phyloP scores from a whole-genome alignment of 2,113 vertebrate genomes.

The Myrmecophaga tridactyla region DNA sequence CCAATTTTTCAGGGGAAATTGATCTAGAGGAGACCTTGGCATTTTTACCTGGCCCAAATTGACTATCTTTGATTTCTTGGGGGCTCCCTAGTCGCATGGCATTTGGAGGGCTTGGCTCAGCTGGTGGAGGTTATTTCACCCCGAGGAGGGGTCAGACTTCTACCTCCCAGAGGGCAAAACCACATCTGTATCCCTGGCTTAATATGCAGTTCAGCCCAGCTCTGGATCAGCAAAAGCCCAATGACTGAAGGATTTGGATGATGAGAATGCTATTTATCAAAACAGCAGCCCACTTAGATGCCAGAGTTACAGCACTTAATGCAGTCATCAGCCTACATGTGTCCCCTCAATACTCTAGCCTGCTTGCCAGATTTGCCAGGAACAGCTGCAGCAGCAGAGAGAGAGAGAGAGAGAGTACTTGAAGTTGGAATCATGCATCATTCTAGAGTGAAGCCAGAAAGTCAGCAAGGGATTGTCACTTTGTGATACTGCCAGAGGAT shows the following conservation, averaged over 20 bases:
- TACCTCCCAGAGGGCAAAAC: background rate
- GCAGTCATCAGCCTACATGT: slow-evolving; percentile 33
- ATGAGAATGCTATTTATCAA: slow-evolving; percentile 30
- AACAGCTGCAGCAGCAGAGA: background rate
- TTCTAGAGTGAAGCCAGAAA: background rate
- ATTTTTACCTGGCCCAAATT: background rate
- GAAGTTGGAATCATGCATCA: background rate
- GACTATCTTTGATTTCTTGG: slow-evolving; percentile 3
- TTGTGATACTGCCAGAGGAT: background rate
- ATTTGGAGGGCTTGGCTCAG: background rate
- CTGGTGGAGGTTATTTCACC: background rate
- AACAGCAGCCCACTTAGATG: slow-evolving; percentile 6
- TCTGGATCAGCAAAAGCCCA: background rate
- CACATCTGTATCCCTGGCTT: background rate
- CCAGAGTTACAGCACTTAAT: slow-evolving; percentile 51
- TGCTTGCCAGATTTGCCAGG: background rate
- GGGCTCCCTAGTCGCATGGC: background rate
- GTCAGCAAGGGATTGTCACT: fast-evolving
- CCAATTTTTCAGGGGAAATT: background rate
- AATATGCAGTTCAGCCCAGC: background rate
- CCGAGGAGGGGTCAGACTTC: background rate
- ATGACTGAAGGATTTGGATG: background rate
- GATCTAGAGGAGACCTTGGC: background rate
- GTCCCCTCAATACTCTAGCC: slow-evolving; percentile 50
- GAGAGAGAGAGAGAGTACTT: background rate